These are phyloP conservation scores for Tilapia sparmanii DNA, from an alignment of 2,113 vertebrate genomes.

Conservation along the genomic window DNA sequence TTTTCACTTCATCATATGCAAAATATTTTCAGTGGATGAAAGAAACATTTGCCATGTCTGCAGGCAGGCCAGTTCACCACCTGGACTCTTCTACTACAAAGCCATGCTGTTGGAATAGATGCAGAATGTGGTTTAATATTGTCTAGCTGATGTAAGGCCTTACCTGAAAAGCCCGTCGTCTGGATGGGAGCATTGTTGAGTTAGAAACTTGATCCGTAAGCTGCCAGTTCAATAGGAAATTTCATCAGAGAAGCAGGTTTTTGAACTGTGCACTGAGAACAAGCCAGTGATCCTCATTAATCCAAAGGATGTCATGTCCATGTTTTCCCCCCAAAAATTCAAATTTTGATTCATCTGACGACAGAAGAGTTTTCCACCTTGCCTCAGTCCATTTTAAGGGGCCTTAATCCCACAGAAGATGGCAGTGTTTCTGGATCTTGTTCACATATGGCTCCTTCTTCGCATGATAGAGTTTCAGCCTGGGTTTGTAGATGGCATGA, in stretches of 20 bases:
- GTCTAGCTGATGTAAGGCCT: not conserved
- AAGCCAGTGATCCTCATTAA: not conserved
- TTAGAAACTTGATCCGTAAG: accelerated
- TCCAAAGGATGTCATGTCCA: not conserved
- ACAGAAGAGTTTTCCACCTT: not conserved
- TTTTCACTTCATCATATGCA: not conserved
- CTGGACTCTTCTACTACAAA: not conserved
- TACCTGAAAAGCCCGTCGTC: not conserved
- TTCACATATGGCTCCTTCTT: not conserved
- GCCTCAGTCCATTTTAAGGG: not conserved
- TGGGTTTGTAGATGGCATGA: not conserved
- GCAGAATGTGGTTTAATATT: not conserved
- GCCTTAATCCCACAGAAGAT: not conserved
- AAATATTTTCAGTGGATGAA: not conserved
- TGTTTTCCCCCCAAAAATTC: not conserved
- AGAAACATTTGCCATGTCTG: not conserved
- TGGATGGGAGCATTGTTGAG: not conserved
- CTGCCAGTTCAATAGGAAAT: not conserved
- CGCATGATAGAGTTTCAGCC: not conserved
- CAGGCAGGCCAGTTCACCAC: not conserved
- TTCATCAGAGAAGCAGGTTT: not conserved
- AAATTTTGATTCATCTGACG: accelerated
- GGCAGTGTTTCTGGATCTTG: not conserved
- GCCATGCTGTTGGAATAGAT: not conserved
- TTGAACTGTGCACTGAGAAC: not conserved